Base-by-base conservation (phyloP, 2,888 invertebrate genomes). In the Drosophila cognata region DNA sequence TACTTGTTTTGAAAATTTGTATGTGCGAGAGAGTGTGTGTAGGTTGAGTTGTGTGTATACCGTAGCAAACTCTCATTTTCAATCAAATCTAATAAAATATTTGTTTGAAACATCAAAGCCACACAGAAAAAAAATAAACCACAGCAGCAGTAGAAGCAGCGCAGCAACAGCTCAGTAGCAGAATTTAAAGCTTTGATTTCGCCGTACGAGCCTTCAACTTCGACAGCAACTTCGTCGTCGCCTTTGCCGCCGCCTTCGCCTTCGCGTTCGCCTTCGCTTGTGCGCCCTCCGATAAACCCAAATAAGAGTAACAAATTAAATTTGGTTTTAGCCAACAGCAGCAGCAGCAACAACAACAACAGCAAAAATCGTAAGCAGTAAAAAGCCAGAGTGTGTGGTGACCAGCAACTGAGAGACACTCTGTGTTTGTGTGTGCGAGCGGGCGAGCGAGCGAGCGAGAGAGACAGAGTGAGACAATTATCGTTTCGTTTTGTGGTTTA, bases 301-400 rank as follows among this genome's bases (percentile, higher is more conserved):
- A 69, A 67, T 59, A 73, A 81, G 69, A 86, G 82, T 87, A 90
- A 89, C 88, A 90, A 87, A 87, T 79, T 84, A 82, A 89, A 84
- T 90, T 87, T 87, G 84, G 88, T 89, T 89, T 84, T 82, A 91
- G 89, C 79, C 79, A 82, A 71, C 71, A 75, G 55, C 67, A 76
- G 71, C 71, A 85, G 57, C 74, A 81, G 56, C 70, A 74, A 46
- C 65, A 73, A 70, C 58, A 73, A 58, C 35, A 50, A 59, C 43
- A 64, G 53, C 53, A 46, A 72, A 66, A 64, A 57, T 57, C 63
- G 51, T 59, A 69, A 87, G 71, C 73, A 68, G 66, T 60, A 74
- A 59, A 67, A 68, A 79, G 48, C 64, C 57, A 72, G 29, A 28
- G 56, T 70, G 64, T 66, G 75, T 46, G 68, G 43, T 53, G 59